Percentiles rank a stretch among this genome's conserved stretches.
phyloP scores from a whole-genome alignment of 2,113 vertebrate genomes.

The Sarotherodon lohbergeri region DNA sequence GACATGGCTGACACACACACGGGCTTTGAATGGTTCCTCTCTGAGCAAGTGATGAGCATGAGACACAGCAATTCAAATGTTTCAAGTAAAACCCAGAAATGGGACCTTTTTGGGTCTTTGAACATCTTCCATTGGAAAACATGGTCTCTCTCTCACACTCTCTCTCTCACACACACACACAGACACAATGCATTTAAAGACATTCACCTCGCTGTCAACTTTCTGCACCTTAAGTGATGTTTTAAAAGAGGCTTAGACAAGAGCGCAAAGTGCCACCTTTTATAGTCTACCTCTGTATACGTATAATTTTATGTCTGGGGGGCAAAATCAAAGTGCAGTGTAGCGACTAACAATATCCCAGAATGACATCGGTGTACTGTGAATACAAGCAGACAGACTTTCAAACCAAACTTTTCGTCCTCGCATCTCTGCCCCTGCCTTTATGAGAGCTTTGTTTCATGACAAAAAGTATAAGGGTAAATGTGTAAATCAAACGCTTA shows the following conservation, averaged over 20 bases:
- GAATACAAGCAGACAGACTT: not conserved
- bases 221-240: conserved; percentile 22
- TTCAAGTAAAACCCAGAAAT: conserved; percentile 52
- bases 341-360: not conserved
- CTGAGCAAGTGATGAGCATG: conserved; percentile 46
- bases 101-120: conserved; percentile 43
- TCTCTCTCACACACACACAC: not conserved
- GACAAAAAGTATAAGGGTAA: not conserved
- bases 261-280: conserved; percentile 1
- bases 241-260: conserved; percentile 1
- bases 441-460: not conserved
- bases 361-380: not conserved
- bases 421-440: not conserved
- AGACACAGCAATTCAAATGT: conserved; percentile 58
- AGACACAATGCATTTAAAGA: conserved; percentile 30
- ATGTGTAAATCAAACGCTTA: not conserved
- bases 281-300: not conserved
- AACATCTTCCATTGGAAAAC: conserved; percentile 43
- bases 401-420: not conserved
- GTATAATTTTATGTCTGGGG: not conserved
- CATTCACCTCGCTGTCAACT: conserved; percentile 7
- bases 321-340: conserved; percentile 16
- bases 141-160: not conserved
- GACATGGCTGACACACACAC: conserved; percentile 61
- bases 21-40: conserved; percentile 55